These are phyloP conservation scores for Trogon surrucura DNA, from an alignment of 2,113 vertebrate species.

Conservation along the genomic window DNA sequence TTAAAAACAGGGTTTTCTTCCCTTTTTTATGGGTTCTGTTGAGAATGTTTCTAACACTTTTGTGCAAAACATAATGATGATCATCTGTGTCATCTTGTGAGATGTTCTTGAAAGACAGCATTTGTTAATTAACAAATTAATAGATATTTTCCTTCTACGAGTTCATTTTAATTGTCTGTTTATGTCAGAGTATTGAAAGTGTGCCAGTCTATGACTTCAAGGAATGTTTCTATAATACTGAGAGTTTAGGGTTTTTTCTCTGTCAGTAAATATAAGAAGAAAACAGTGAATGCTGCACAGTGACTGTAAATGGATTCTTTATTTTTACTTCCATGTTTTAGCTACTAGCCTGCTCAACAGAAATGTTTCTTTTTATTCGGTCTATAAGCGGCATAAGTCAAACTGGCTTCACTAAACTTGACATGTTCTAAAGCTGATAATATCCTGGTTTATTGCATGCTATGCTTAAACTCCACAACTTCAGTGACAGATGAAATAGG, in stretches of 20 bases:
- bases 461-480: not conserved
- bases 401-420: not conserved
- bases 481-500: not conserved
- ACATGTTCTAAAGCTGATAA: not conserved
- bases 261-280: not conserved
- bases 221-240: not conserved
- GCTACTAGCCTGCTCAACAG: not conserved
- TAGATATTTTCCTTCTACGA: not conserved
- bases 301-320: not conserved
- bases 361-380: not conserved
- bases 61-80: not conserved
- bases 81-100: not conserved
- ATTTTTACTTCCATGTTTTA: not conserved
- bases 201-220: not conserved
- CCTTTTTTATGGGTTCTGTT: not conserved
- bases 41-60: not conserved
- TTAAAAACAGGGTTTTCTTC: constrained; percentile 22
- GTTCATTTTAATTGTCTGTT: not conserved
- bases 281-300: not conserved
- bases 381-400: not conserved
- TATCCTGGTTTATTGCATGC: not conserved
- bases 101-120: not conserved
- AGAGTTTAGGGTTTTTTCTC: not conserved
- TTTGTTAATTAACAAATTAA: constrained; percentile 9
- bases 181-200: not conserved